Evolutionary conservation across 92 coral and sea anemone species (phyloP).

Genomic region (Phymanthus crucifer): DNA sequence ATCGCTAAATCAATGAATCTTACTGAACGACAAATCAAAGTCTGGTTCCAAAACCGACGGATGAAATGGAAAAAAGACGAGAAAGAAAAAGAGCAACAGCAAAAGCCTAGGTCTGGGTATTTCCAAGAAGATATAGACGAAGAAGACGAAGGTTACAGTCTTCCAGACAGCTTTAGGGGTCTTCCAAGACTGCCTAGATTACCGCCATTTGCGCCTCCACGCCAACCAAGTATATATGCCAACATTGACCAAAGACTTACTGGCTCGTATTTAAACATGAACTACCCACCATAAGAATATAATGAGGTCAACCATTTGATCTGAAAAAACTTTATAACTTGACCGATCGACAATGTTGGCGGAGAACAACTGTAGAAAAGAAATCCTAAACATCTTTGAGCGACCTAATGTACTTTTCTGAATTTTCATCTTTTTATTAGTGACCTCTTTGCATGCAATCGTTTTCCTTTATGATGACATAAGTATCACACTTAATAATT

Average conservation of each 20-base stretch:
- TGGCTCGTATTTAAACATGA: not conserved
- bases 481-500: not conserved
- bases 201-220: constrained; percentile 14
- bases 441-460: not conserved
- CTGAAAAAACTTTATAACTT: not conserved
- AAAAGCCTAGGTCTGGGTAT: not conserved
- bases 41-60: constrained; percentile 97
- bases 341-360: not conserved
- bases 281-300: not conserved
- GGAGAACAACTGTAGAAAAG: not conserved
- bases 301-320: constrained; percentile 18
- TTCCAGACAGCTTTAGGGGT: not conserved
- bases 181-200: constrained; percentile 31
- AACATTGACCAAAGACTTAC: constrained; percentile 8
- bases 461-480: not conserved
- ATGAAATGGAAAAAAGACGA: constrained; percentile 99
- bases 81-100: constrained; percentile 49
- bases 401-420: no score
- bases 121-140: constrained; percentile 13
- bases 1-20: constrained; percentile 86
- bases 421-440: not conserved
- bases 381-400: not conserved
- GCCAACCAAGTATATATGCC: constrained; percentile 2
- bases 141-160: not conserved
- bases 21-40: constrained; percentile 92